Evolutionary conservation across 2,888 invertebrate genomes (phyloP).

Genomic region (Harpalus rubripes): DNA sequence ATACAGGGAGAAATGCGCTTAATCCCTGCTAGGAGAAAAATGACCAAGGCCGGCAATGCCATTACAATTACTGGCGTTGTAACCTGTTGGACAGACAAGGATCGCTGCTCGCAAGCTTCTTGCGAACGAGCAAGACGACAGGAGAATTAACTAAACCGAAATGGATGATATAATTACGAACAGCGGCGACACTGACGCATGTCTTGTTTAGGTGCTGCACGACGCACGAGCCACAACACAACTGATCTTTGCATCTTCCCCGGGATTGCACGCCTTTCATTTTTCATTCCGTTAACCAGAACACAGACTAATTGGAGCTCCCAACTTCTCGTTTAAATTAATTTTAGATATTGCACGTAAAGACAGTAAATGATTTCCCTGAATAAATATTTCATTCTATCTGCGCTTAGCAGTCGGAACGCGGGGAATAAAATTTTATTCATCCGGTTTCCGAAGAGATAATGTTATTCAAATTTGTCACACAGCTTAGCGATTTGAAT

Average conservation of each 20-base stretch:
- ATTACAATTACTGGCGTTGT: constrained; percentile 55
- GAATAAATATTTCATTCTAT: constrained; percentile 9
- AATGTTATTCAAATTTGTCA: constrained; percentile 1
- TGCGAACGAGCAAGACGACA: constrained; percentile 62
- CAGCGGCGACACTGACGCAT: constrained; percentile 56
- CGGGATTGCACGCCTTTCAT: constrained; percentile 36
- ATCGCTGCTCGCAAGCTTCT: not conserved
- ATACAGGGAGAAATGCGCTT: constrained; percentile 50
- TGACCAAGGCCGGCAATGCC: constrained; percentile 49
- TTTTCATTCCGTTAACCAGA: constrained; percentile 38
- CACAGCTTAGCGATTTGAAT: constrained; percentile 20
- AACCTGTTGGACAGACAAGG: constrained; percentile 55
- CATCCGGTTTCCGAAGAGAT: constrained; percentile 12
- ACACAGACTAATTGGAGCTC: constrained; percentile 50
- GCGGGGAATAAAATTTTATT: constrained; percentile 10
- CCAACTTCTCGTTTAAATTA: constrained; percentile 22
- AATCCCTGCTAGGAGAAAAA: constrained; percentile 60
- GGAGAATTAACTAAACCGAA: constrained; percentile 62
- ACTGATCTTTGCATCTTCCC: constrained; percentile 50
- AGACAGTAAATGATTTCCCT: constrained; percentile 10
- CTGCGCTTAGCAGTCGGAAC: not conserved
- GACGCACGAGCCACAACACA: constrained; percentile 8
- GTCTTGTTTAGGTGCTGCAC: constrained; percentile 54
- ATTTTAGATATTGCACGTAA: constrained; percentile 46
- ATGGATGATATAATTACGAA: constrained; percentile 63